phyloP scores from a whole-genome alignment of 2,797 vertebrate genomes.

The Ispidina lecontei region DNA sequence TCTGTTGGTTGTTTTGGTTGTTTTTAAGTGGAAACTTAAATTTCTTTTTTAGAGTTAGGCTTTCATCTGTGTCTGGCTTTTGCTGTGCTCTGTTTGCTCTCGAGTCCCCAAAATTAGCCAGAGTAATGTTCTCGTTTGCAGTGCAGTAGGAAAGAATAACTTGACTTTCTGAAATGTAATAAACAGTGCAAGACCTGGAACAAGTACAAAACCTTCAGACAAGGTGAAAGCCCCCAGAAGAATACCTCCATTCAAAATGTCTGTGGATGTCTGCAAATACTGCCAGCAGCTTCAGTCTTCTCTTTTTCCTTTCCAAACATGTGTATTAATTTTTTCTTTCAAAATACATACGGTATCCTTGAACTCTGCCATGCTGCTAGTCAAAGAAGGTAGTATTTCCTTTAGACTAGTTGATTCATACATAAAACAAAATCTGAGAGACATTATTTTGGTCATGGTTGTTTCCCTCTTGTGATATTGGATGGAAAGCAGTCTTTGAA shows the following conservation, averaged over 20 bases:
- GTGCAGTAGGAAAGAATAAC: slow-evolving; percentile 65
- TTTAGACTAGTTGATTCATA: slow-evolving; percentile 56
- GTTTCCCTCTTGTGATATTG: slow-evolving; percentile 27
- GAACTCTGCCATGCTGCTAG: not conserved
- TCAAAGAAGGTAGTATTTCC: slow-evolving; percentile 59
- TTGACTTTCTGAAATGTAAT: slow-evolving; percentile 58
- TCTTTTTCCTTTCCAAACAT: slow-evolving; percentile 59
- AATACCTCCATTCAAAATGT: slow-evolving; percentile 69
- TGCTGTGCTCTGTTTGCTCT: slow-evolving; percentile 33
- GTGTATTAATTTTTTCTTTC: slow-evolving; percentile 50
- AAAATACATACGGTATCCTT: slow-evolving; percentile 43
- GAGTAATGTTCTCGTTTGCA: slow-evolving; percentile 42
- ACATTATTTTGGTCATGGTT: slow-evolving; percentile 47
- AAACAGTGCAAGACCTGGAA: slow-evolving; percentile 58
- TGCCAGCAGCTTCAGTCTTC: slow-evolving; percentile 57
- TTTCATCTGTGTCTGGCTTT: slow-evolving; percentile 46
- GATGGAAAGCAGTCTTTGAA: not conserved
- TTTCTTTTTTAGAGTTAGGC: not conserved
- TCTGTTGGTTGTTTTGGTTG: not conserved
- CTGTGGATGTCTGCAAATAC: slow-evolving; percentile 62
- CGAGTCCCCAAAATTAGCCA: slow-evolving; percentile 49
- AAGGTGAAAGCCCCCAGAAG: slow-evolving; percentile 68
- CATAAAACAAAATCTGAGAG: slow-evolving; percentile 9
- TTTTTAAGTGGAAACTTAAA: not conserved
- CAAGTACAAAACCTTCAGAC: slow-evolving; percentile 59